Evolutionary conservation across 2,797 vertebrate species (phyloP).

Genomic region (Gallirallus australis): DNA sequence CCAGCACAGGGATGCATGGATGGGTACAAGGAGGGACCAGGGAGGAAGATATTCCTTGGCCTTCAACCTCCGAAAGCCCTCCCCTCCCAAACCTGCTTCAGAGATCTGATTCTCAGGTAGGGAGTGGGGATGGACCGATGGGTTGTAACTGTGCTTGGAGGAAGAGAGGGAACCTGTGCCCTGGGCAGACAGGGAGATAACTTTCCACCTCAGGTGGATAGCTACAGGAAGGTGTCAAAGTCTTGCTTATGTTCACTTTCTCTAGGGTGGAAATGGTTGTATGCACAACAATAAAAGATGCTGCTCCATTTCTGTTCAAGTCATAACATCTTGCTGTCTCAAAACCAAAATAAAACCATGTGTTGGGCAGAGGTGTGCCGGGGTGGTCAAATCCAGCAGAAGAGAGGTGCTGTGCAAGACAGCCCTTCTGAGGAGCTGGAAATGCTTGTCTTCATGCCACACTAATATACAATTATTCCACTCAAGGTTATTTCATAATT

Average conservation of each 20-base stretch:
- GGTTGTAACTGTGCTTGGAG: background rate
- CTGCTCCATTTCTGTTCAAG: background rate
- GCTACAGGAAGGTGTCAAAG: background rate
- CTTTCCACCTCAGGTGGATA: background rate
- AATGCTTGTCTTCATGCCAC: background rate
- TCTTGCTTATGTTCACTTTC: rapidly evolving
- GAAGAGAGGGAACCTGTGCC: background rate
- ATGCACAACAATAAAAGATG: rapidly evolving
- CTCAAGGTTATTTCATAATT: background rate
- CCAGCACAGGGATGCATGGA: rapidly evolving
- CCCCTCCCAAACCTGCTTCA: background rate
- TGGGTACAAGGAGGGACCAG: background rate
- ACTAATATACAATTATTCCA: background rate
- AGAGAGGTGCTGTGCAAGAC: background rate
- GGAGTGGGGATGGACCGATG: background rate
- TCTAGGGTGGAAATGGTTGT: background rate
- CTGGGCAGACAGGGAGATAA: background rate
- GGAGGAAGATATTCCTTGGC: background rate
- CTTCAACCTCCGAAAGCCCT: rapidly evolving
- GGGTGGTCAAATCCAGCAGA: background rate
- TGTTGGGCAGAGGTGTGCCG: background rate
- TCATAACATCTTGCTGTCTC: background rate
- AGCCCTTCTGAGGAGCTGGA: background rate
- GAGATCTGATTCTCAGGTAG: background rate
- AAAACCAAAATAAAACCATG: background rate